Percentiles rank a stretch among this genome's conserved stretches.
Evolutionary conservation across 2,888 invertebrate genomes (phyloP).

Genomic region (Nasonia oneida): DNA sequence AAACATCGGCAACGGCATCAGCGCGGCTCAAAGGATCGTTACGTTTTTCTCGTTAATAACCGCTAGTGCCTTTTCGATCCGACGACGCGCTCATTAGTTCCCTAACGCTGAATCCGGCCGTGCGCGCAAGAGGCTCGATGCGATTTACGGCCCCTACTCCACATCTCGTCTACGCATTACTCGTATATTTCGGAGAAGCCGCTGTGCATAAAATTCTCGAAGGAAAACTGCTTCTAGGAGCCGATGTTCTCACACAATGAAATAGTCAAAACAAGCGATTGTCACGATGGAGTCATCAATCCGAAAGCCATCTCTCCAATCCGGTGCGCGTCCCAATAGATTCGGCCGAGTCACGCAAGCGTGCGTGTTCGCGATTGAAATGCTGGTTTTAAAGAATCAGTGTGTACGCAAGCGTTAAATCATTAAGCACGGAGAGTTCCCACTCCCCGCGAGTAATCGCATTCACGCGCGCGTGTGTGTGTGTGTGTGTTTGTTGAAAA

Average conservation of each 20-base stretch:
- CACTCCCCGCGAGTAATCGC: slow-evolving; percentile 23
- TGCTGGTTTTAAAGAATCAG: slow-evolving; percentile 68
- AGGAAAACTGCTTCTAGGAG: background rate
- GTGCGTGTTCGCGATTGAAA: slow-evolving; percentile 72
- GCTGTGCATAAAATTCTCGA: background rate
- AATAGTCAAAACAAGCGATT: background rate
- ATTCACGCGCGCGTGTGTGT: background rate
- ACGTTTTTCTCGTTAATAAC: slow-evolving; percentile 71
- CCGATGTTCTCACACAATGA: background rate
- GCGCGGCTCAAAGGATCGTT: slow-evolving; percentile 67
- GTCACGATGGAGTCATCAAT: slow-evolving; percentile 35
- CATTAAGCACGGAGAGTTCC: slow-evolving; percentile 44
- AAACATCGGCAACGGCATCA: slow-evolving; percentile 67
- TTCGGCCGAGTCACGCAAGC: slow-evolving; percentile 67
- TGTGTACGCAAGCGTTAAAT: slow-evolving; percentile 62
- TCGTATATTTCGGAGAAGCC: background rate
- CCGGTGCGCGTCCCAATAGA: slow-evolving; percentile 37
- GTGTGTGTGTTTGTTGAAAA: slow-evolving; percentile 18
- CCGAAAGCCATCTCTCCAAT: slow-evolving; percentile 9
- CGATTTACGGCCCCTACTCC: background rate
- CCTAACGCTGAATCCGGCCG: slow-evolving; percentile 46
- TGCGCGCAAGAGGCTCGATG: background rate
- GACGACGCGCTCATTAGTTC: slow-evolving; percentile 71
- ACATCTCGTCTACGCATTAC: background rate
- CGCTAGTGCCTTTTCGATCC: slow-evolving; percentile 70